Base-by-base conservation (phyloP, 2,113 vertebrate genomes). In the Campylorhamphus procurvoides region DNA sequence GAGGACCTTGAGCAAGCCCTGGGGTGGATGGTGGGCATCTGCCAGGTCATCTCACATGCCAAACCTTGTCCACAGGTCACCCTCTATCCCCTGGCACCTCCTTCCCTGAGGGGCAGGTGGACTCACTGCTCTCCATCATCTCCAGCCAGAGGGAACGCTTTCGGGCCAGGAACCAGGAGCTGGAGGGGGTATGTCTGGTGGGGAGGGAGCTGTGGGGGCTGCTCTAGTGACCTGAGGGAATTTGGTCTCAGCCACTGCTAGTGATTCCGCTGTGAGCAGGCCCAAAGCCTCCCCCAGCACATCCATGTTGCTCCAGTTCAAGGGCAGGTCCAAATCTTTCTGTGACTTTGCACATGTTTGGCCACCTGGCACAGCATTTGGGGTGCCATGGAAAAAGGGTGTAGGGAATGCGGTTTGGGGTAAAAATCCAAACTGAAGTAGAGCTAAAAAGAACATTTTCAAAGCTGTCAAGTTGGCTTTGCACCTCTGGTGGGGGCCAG, bases 91-190 rank as follows among this genome's bases (percentile, higher is more conserved):
- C 97, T 31, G 72, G 94, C 18, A 27, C 94, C 35, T 33, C 95
- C 0, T 97, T 99, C 68, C 99, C 99, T 0, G 99, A 99, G 94
- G 99, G 98, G 55, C 99, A 99, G 96, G 98, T 99, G 97, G 99
- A 99, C 96, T 99, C 99, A 0, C 98, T 99, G 49, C 98, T 99
- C 37, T 99, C 99, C 97, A 99, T 99, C 98, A 99, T 99, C 98
- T 99, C 99, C 96, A 99, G 99, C 97, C 99, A 99, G 97, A 98
- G 99, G 95, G 99, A 99, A 89, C 98, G 99, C 52, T 99, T 99
- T 97, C 98, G 99, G 18, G 97, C 98, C 89, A 98, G 99, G 95
- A 99, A 99, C 97, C 99, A 99, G 96, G 99, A 99, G 94, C 98
- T 99, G 93, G 99, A 99, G 97, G 98, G 98, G 42, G 99, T 99